phyloP scores from a whole-genome alignment of 53 echinoderm and acorn worm genomes.

The Astropecten irregularis region DNA sequence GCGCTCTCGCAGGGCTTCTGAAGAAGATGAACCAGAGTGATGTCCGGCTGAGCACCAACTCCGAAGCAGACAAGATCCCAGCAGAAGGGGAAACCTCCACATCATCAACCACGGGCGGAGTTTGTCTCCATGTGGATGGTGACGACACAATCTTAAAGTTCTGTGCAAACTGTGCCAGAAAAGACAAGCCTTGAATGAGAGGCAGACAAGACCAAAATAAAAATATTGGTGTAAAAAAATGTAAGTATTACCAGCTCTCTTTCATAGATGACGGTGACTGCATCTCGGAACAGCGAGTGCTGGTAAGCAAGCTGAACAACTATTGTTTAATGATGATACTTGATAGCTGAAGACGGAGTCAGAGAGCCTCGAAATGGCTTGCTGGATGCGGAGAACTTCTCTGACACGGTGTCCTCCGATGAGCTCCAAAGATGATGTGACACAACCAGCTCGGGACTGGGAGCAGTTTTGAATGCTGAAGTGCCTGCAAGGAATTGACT shows the following conservation, averaged over 20 bases:
- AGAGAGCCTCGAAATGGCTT: too few relatives aligned
- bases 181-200: conserved; percentile 20
- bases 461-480: too few relatives aligned
- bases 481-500: too few relatives aligned
- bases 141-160: conserved; percentile 68
- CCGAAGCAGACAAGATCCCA: background rate
- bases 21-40: conserved; percentile 52
- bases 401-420: too few relatives aligned
- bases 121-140: conserved; percentile 84
- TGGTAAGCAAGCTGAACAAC: too few relatives aligned
- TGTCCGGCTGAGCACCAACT: conserved; percentile 57
- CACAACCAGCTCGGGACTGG: too few relatives aligned
- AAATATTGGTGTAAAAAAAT: conserved; percentile 15
- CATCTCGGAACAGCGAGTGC: too few relatives aligned
- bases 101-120: conserved; percentile 63
- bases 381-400: too few relatives aligned
- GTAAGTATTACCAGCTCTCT: conserved; percentile 35
- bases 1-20: conserved; percentile 69
- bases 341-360: too few relatives aligned
- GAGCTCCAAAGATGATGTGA: too few relatives aligned
- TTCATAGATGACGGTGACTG: too few relatives aligned
- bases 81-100: conserved; percentile 1
- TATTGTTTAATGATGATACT: too few relatives aligned
- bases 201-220: background rate
- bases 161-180: conserved; percentile 71